Base-by-base conservation (phyloP, 2,797 vertebrate species). In the Columba guinea region DNA sequence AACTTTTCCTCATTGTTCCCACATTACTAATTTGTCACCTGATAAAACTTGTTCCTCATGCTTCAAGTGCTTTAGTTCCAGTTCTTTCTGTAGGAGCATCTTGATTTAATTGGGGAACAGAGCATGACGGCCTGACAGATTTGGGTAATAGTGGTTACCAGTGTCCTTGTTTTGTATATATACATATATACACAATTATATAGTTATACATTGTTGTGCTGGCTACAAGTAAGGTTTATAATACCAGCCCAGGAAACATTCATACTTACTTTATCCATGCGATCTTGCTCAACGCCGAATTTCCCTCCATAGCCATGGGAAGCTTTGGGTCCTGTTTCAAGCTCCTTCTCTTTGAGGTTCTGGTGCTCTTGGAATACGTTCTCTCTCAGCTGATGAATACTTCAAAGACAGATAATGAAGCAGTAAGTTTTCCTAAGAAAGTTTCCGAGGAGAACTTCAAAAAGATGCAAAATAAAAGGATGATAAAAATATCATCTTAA, bases 261-360 rank as follows among this genome's bases (percentile, higher is more conserved):
- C 3, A 10, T 20, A 88, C 97, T 97, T 71, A 99, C 99, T 97
- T 98, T 99, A 97, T 99, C 99, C 99, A 99, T 99, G 23, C 99
- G 98, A 84, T 99, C 99, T 81, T 99, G 98, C 89, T 99, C 99
- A 32, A 99, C 98, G 0, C 99, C 99, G 20, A 99, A 99, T 60
- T 98, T 99, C 2, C 99, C 99, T 18, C 99, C 99, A 0, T 99
- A 99, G 52, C 99, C 99, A 6, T 98, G 99, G 1, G 99, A 99
- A 56, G 99, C 99, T 85, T 98, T 99, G 24, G 99, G 99, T 95
- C 99, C 99, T 2, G 88, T 96, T 8, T 99, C 98, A 79, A 98
- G 93, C 93, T 99, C 99, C 91, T 98, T 98, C 97, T 99, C 98
- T 97, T 99, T 99, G 94, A 99, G 96, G 73, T 89, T 97, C 88